These are phyloP conservation scores for Myiotriccus ornatus DNA, from an alignment of 2,797 vertebrate species.

Conservation along the genomic window DNA sequence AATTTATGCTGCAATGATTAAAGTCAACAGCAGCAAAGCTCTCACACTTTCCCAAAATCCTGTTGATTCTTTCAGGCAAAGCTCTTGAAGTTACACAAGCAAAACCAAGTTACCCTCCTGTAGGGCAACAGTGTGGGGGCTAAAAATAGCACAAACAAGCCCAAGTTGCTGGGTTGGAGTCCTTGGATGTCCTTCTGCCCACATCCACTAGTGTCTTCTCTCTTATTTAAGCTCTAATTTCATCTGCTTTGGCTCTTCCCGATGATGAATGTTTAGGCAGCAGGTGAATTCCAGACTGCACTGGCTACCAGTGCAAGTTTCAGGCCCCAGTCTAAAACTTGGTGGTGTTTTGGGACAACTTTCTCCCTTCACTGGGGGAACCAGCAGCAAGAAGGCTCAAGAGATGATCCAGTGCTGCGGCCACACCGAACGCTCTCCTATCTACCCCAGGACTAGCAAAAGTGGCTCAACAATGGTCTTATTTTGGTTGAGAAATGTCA, in stretches of 20 bases:
- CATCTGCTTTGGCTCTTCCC: not conserved
- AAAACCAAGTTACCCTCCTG: not conserved
- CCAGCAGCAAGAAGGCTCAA: not conserved
- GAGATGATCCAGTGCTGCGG: not conserved
- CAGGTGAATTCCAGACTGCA: not conserved
- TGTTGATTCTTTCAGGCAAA: not conserved
- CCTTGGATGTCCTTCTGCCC: not conserved
- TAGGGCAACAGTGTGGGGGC: not conserved
- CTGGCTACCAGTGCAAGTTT: not conserved
- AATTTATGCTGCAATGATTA: not conserved
- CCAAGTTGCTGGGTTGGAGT: not conserved
- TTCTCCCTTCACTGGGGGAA: not conserved
- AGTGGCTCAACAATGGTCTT: not conserved
- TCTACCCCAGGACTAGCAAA: not conserved
- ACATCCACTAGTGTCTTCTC: not conserved
- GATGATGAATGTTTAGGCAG: not conserved
- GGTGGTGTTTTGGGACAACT: not conserved
- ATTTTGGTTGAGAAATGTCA: not conserved
- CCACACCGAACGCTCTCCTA: not conserved
- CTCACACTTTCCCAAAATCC: not conserved
- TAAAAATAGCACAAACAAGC: not conserved
- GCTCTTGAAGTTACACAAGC: not conserved
- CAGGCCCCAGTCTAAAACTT: not conserved
- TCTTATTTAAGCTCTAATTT: not conserved
- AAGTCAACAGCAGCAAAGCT: conserved; percentile 6